These are phyloP conservation scores for Heptranchias perlo DNA, from an alignment of 2,113 vertebrate species.

Conservation along the genomic window DNA sequence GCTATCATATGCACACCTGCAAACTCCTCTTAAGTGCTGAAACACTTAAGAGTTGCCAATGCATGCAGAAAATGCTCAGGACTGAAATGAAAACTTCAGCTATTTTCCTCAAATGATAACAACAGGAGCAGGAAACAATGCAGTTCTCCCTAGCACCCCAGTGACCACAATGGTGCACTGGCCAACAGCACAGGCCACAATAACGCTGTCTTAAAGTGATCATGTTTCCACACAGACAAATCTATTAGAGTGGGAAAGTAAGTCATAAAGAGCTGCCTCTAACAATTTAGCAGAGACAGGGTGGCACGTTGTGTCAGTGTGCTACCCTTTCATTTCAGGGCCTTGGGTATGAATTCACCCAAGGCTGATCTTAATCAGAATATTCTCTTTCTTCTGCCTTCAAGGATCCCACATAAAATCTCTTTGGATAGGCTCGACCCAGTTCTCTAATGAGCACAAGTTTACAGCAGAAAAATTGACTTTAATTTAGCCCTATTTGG, in stretches of 20 bases:
- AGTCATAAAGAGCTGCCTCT: no score
- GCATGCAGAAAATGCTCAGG: neutral
- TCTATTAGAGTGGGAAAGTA: no score
- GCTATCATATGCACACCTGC: neutral
- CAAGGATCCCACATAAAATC: neutral
- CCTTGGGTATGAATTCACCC: no score
- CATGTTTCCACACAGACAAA: no score
- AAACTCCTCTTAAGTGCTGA: neutral
- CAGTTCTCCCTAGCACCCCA: neutral
- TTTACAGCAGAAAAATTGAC: neutral
- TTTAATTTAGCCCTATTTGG: neutral
- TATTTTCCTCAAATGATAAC: neutral
- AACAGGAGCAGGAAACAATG: neutral
- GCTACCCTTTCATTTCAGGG: no score
- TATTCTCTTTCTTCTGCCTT: no score
- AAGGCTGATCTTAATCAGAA: no score
- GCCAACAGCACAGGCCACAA: no score
- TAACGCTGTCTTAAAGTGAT: no score
- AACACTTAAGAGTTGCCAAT: neutral
- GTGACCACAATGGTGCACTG: no score
- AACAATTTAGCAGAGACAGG: no score
- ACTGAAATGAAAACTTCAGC: neutral
- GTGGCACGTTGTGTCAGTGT: no score
- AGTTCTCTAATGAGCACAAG: neutral
- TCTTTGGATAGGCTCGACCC: neutral